Percentiles rank a stretch among this genome's conserved stretches.
Conservation (phyloP, 2,113 vertebrate species). For the Oceanodroma tethys region DNA sequence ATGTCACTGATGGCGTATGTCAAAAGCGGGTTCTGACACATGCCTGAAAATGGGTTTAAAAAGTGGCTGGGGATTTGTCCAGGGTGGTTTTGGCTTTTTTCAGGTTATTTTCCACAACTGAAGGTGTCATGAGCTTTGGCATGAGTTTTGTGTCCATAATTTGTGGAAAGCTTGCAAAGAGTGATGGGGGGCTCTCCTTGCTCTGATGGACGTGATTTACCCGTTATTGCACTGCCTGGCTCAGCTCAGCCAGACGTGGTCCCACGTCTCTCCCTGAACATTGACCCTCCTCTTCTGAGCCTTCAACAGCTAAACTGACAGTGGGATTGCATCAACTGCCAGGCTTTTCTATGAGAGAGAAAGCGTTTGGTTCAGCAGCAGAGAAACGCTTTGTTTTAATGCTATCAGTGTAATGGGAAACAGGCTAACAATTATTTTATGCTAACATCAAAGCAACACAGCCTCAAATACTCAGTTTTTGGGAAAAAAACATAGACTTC, state of each 20-base stretch:
- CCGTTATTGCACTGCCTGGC: fast-evolving
- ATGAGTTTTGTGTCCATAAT: too few species aligned
- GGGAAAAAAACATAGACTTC: not conserved
- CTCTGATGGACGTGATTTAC: not conserved
- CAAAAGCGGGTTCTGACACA: not conserved
- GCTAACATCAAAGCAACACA: not conserved
- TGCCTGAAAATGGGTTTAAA: not conserved
- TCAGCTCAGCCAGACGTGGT: not conserved
- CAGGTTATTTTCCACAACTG: not conserved
- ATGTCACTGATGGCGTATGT: not conserved
- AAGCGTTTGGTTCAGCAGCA: not conserved
- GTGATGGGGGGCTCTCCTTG: not conserved
- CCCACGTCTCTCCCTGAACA: not conserved
- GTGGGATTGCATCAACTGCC: fast-evolving
- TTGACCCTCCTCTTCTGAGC: not conserved
- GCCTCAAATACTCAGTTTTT: not conserved
- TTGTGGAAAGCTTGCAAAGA: not conserved
- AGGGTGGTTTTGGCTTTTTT: fast-evolving
- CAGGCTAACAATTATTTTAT: not conserved
- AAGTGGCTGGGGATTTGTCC: not conserved
- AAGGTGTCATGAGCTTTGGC: fast-evolving
- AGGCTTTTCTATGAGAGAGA: not conserved
- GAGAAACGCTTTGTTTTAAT: not conserved
- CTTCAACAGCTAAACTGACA: not conserved
- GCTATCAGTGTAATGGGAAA: not conserved